Evolutionary conservation across 2,113 vertebrate species (phyloP).

Genomic region (Ceyx melanurus): DNA sequence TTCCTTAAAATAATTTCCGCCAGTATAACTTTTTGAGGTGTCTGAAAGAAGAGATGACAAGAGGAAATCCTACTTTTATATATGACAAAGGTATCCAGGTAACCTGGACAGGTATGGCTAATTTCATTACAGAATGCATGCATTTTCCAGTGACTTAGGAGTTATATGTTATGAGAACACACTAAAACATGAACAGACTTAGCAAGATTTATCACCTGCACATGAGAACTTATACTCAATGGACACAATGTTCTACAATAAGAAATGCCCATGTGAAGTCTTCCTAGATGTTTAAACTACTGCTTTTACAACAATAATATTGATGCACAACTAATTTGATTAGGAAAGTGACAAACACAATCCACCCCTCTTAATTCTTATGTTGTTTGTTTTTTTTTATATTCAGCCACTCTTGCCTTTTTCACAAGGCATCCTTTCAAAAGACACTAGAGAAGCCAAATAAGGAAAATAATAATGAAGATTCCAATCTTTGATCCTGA

Average conservation of each 20-base stretch:
- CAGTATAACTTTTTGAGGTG: slow-evolving; percentile 30
- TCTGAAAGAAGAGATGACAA: not conserved
- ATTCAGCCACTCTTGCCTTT: not conserved
- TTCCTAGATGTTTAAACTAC: not conserved
- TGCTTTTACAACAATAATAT: not conserved
- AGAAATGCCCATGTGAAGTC: not conserved
- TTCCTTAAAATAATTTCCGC: slow-evolving; percentile 31
- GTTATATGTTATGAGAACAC: not conserved
- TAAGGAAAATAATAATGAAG: not conserved
- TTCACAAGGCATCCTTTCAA: not conserved
- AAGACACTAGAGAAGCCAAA: not conserved
- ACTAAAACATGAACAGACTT: not conserved
- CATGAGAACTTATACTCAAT: not conserved
- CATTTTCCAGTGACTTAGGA: not conserved
- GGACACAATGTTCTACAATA: not conserved
- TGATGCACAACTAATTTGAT: not conserved
- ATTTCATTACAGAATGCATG: not conserved
- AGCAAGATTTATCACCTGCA: not conserved
- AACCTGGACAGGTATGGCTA: not conserved
- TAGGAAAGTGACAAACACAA: not conserved
- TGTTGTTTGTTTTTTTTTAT: rapidly evolving
- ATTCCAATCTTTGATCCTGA: not conserved
- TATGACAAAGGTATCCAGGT: not conserved
- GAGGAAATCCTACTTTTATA: slow-evolving; percentile 17
- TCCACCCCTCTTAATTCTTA: not conserved